Base-by-base conservation (phyloP, 2,888 invertebrate genomes). In the Antheraea yamamai region DNA sequence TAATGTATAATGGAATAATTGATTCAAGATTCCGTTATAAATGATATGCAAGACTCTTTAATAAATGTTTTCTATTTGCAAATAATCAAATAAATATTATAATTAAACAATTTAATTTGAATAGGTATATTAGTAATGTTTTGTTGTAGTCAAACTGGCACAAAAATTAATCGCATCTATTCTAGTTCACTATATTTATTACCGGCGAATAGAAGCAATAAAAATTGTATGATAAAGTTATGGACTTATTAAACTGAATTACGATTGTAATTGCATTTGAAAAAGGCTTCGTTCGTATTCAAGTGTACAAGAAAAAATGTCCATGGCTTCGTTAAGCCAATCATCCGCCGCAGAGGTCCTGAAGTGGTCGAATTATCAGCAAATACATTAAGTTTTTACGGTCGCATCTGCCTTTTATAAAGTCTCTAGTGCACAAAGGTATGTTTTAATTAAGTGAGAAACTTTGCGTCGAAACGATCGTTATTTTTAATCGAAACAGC, bases 391-490 rank as follows among this genome's bases (percentile, higher is more conserved):
- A 78, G 83, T 91, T 92, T 92, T 92, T 91, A 85, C 85, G 77
- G 71, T 58, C 76, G 80, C 92, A 91, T 90, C 91, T 92, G 92
- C 89, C 85, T 83, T 82, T 83, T 85, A 83, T 82, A 83, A 84
- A 78, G 76, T 82, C 75, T 78, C 76, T 81, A 79, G 80, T 82
- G 82, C 79, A 79, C 79, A 73, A 82, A 81, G 87, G 87, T 87
- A 91, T 89, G 88, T 85, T 87, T 87, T 91, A 91, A 92, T 92
- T 91, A 90, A 90, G 91, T 91, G 89, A 89, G 90, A 91, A 91
- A 89, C 86, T 87, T 85, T 81, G 84, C 73, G 23, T 61, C 30
- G 73, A 66, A 61, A 73, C 82, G 81, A 82, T 82, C 85, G 82
- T 89, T 89, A 88, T 83, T 88, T 81, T 85, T 88, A 88, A 89